Conservation (phyloP, 2,888 invertebrate genomes). For the Drosophila lacicola region DNA sequence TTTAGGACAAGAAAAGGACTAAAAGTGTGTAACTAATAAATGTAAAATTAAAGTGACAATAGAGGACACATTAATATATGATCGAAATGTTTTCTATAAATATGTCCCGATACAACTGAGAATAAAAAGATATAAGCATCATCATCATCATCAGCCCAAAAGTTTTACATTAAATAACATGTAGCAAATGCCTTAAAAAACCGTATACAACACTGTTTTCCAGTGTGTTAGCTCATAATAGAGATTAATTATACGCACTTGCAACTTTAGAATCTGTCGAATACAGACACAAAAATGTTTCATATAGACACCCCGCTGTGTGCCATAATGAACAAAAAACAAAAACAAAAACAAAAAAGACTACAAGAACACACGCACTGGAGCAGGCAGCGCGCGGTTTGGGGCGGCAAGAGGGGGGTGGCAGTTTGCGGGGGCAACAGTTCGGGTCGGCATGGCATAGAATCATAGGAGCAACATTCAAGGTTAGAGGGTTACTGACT, state of each 20-base stretch:
- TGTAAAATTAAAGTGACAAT: background rate
- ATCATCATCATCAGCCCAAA: background rate
- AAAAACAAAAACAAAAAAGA: slow-evolving; percentile 5
- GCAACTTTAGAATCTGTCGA: slow-evolving; percentile 32
- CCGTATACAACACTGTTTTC: background rate
- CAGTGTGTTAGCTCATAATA: slow-evolving; percentile 16
- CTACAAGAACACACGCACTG: slow-evolving; percentile 36
- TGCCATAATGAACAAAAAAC: slow-evolving; percentile 51
- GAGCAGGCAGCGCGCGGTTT: slow-evolving; percentile 3
- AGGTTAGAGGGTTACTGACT: slow-evolving; percentile 84
- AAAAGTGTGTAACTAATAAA: background rate
- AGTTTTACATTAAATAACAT: background rate
- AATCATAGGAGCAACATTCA: slow-evolving; percentile 79
- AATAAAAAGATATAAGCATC: background rate
- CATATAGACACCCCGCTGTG: slow-evolving; percentile 57
- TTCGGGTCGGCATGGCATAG: slow-evolving; percentile 32
- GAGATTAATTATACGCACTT: slow-evolving; percentile 48
- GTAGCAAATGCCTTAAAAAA: background rate
- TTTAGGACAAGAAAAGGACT: too few species aligned
- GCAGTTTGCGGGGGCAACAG: background rate
- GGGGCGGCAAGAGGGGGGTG: background rate
- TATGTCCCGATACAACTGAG: background rate
- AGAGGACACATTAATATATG: too few species aligned
- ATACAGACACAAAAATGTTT: slow-evolving; percentile 7
- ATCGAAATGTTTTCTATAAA: too few species aligned